Evolutionary conservation across 2,113 vertebrate species (phyloP), one percentile per base, ranked within the genome.

Genomic region (Oncorhynchus masou): DNA sequence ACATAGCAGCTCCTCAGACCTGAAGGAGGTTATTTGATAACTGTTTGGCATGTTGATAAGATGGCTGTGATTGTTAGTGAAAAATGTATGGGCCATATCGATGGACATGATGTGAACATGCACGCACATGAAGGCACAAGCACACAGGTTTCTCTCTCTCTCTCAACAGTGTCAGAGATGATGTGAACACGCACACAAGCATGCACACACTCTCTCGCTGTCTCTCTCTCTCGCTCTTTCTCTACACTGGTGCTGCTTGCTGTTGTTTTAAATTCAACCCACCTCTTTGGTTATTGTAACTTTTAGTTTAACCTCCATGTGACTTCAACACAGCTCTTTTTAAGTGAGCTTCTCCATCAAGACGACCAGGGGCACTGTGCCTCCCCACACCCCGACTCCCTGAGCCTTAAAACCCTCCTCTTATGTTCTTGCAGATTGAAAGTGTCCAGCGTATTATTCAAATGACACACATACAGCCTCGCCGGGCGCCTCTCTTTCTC

Each of bases 371-470:
- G 88, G 84, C 85, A 81, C 74, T 77, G 83, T 84, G 84, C 84
- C 49, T 81, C 84, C 80, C 82, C 31, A n/a, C 87, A 78, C 81
- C 77, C 71, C 7, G 68, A n/a, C 86, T 76, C 81, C 75, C 74
- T 6, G 70, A 31, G 80, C 81, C 82, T 92, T 92, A 85, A 92
- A 90, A 87, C 84, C 83, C 82, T 79, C 51, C 85, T 90, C 84
- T 86, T 82, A 87, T 87, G 86, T 90, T 91, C 73, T 27, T 65
- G 74, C 51, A 88, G 87, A 88, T 86, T 87, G 85, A 91, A 91
- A 89, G 85, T 92, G 88, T 91, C 88, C 91, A 90, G 87, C 73
- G 68, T 88, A 90, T 92, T 92, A 93, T 93, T 92, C 83, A 90
- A 90, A 89, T 89, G 86, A 76, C 75, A 74, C 69, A 67, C 60